phyloP scores from a whole-genome alignment of 2,113 vertebrate genomes.

The Malurus cyaneus region DNA sequence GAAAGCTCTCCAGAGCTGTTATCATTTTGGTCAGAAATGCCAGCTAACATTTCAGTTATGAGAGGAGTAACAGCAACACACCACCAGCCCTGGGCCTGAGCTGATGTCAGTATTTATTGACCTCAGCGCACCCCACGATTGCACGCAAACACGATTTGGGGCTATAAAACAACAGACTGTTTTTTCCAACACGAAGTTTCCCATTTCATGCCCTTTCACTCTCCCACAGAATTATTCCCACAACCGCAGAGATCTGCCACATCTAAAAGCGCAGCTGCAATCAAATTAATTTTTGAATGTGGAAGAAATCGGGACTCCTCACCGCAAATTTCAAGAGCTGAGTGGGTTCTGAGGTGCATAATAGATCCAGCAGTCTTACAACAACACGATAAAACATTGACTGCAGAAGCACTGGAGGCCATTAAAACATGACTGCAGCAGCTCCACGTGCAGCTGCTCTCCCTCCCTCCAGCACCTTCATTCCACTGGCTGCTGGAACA shows the following conservation, averaged over 20 bases:
- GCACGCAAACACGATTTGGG: background rate
- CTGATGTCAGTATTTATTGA: background rate
- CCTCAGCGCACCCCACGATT: background rate
- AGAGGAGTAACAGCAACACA: background rate
- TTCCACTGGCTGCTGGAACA: background rate
- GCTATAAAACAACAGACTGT: background rate
- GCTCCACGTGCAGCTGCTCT: background rate
- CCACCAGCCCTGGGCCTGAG: background rate
- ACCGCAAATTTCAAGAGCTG: background rate
- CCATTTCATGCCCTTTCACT: background rate
- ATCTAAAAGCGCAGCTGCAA: background rate
- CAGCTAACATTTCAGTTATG: background rate
- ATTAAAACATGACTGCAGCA: background rate
- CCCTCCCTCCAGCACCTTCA: background rate
- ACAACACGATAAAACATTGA: background rate
- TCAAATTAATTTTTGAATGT: background rate
- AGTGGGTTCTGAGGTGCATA: background rate
- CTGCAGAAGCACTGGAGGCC: background rate
- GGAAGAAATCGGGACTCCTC: background rate
- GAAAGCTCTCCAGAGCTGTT: background rate
- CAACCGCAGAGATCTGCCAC: background rate
- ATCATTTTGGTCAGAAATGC: rapidly evolving
- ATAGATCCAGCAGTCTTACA: background rate
- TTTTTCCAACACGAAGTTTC: background rate
- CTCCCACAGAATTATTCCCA: background rate